Evolutionary conservation across 2,888 invertebrate species (phyloP), one percentile per base, ranked within the genome.

Genomic region (Ormyrus thymus): DNA sequence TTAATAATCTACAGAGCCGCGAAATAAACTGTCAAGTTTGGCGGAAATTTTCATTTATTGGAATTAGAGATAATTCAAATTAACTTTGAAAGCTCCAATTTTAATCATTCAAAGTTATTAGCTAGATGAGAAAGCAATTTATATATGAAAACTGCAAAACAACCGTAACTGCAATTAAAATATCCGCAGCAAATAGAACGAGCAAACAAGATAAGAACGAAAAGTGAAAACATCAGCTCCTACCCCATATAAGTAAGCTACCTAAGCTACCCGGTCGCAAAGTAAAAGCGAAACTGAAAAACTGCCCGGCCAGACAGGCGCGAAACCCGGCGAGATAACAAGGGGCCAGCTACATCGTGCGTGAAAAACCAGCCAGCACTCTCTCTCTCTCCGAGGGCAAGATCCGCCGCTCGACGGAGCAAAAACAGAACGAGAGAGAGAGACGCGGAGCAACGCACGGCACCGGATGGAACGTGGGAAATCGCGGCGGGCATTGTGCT

Each of bases 381-480:
- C 29, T 29, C 29, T 29, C 29, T 29, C 74, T 59, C 56, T 53
- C 66, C n/a, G 43, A 11, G 29, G 3, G 29, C 29, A 29, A 29
- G 29, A 29, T 29, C 29, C 29, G 4, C 2, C 29, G 29, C 29
- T 29, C 29, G 29, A 0, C 29, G 29, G 29, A 29, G 29, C 29
- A 29, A 29, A 29, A 29, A 29, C 29, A 29, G 29, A 29, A 29
- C 3, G 29, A 75, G 45, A 15, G 43, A 7, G n/a, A 15, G 50
- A 58, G 55, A 29, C n/a, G 15, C 68, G 62, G 72, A 61, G 50
- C 72, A 78, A 81, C 81, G 83, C 81, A 82, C 82, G 84, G 84
- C 81, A 0, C 61, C 61, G 55, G 7, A 82, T 79, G 68, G 77
- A 80, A 82, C 83, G 82, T 84, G 82, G 81, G 82, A 82, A 84